A percentile compares a stretch with the other conserved stretches of the same genome.
Evolutionary conservation across 2,797 vertebrate species (phyloP).

Genomic region (Tenualosa thibaudeaui): DNA sequence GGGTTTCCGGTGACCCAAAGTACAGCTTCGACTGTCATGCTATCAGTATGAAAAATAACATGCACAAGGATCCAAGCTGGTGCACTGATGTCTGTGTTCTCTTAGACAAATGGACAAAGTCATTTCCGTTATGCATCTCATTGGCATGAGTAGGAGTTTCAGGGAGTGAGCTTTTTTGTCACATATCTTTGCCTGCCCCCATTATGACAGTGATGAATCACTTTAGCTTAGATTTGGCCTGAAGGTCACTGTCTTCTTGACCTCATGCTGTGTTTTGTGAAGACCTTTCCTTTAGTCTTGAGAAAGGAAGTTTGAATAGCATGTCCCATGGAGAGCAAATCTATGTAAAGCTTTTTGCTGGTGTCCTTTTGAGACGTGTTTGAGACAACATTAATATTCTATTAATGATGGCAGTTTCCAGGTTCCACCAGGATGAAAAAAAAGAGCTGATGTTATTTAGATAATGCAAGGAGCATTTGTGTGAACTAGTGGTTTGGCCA

Average conservation of each 20-base stretch:
- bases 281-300: constrained; percentile 36
- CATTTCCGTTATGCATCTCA: not conserved
- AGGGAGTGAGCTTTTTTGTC: constrained; percentile 32
- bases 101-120: too few species aligned
- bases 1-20: too few species aligned
- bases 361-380: not conserved
- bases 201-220: constrained; percentile 51
- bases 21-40: not conserved
- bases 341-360: not conserved
- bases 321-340: not conserved
- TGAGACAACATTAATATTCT: too few species aligned
- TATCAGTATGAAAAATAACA: not conserved
- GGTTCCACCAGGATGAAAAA: not conserved
- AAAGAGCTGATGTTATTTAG: not conserved
- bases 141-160: not conserved
- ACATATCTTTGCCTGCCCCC: constrained; percentile 27
- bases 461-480: not conserved
- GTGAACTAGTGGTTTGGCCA: not conserved
- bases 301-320: constrained; percentile 29
- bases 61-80: not conserved
- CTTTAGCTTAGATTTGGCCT: constrained; percentile 31
- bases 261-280: constrained; percentile 40
- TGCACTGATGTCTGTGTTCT: too few species aligned
- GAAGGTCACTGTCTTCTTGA: constrained; percentile 38
- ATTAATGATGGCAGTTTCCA: not conserved